Base-by-base conservation (phyloP, 2,113 vertebrate genomes). In the Phoxinus phoxinus region DNA sequence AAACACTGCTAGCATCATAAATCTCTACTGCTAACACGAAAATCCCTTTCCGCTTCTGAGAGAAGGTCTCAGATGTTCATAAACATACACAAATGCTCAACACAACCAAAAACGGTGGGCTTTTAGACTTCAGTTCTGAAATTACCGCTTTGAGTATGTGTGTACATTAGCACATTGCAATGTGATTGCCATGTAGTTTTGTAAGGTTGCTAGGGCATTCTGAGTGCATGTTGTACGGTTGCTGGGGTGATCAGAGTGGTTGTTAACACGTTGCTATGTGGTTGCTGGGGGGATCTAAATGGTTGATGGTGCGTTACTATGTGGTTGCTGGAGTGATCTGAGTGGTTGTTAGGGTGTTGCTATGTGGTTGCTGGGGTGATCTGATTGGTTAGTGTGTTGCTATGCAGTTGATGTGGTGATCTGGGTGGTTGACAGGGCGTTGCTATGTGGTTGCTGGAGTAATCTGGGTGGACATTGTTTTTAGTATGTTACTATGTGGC, bases 351-450 rank as follows among this genome's bases (percentile, higher is more conserved):
- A 61, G 58, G 1, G 5, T 0, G 4, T 63, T 63, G 6, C 61
- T 17, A 30, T 27, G 25, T 2, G 2, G 25, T 63, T 27, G 11
- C 12, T 25, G 6, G 21, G 21, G 19, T 10, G 15, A 51, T 51
- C 15, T 51, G 48, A 51, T 1, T 51, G 15, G 0, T 51, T 17
- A 5, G 3, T 0, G 10, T 0, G 23, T 25, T 59, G 3, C 1
- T 25, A 2, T 61, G n/a, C 1, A 0, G n/a, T 61, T 61, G 3
- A n/a, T 25, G 1, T 0, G 1, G 2, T 46, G 23, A 59, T 11
- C 23, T 61, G 1, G 4, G 10, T 11, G 0, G 0, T 25, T 25
- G 23, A 1, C 1, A 13, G 25, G 0, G 25, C 0, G 25, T 63
- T 63, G 2, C 59, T 63, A 63, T 63, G 11, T 1, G 2, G 11